Evolutionary conservation across 2,113 vertebrate genomes (phyloP), one percentile per base, ranked within the genome.

Genomic region (Chamaea fasciata): DNA sequence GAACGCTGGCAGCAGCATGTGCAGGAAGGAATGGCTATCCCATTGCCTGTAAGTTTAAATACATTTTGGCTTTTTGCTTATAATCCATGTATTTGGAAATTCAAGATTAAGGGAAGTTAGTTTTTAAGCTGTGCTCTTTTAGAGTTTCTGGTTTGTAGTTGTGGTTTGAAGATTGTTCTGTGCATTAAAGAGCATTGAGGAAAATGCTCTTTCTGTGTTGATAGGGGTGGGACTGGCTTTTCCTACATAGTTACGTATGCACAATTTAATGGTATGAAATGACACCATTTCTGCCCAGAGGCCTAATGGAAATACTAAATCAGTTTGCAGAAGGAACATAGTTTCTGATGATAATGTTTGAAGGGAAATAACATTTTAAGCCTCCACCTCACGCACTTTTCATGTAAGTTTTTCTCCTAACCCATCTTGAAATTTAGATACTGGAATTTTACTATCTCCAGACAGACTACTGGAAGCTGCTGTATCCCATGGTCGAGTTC

Each of bases 1-100:
- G 96, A n/a, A 98, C 95, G 0, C 97, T 99, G 95, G 99, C 99
- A 89, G 98, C 99, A 74, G 99, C 99, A 12, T 99, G 99, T 97
- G 99, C 98, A 39, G 98, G 99, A 97, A 98, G 97, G 93, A 99
- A 99, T 92, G 98, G 98, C 33, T 99, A 99, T 95, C 99, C 99
- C 8, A 92, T 99, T 75, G 95, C 98, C 62, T 98, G 99, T 99
- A 96, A 98, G 98, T 96, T 90, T 68, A 31, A 52, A 69, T 47
- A 26, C 7, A 1, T 50, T 80, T 24, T 53, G 10, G 0, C 6
- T 41, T 28, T 70, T 69, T 68, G 49, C 44, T 75, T 60, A 2
- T 6, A 59, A 59, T 10, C 47, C 10, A 23, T 30, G 4, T 27
- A 15, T 26, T 63, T 80, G n/a, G 56, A 80, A 75, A 53, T 50